A percentile compares a stretch with the other conserved stretches of the same genome.
These are phyloP conservation scores for Thalassophryne amazonica DNA, from an alignment of 2,797 vertebrate genomes.

Conservation along the genomic window DNA sequence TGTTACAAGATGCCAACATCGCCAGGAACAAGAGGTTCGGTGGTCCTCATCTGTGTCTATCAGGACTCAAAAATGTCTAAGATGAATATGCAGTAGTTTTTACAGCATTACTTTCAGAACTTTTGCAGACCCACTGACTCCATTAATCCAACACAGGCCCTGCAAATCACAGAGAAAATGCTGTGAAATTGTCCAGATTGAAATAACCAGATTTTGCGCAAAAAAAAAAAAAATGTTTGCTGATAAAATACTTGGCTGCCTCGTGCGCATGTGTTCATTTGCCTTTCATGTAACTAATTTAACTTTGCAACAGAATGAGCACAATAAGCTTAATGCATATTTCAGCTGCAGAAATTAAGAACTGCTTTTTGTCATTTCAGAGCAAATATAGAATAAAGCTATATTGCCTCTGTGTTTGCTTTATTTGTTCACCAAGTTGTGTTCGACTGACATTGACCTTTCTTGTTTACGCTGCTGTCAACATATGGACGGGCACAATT, in stretches of 20 bases:
- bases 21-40: too few species aligned
- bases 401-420: neutral
- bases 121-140: too few species aligned
- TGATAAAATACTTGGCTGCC: neutral
- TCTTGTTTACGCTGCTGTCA: constrained; percentile 30
- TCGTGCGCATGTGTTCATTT: neutral
- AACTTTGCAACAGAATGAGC: neutral
- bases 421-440: constrained; percentile 22
- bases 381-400: constrained; percentile 14
- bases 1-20: too few species aligned
- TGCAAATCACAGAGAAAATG: too few species aligned
- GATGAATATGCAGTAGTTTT: too few species aligned
- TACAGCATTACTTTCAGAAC: too few species aligned
- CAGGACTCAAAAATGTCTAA: too few species aligned
- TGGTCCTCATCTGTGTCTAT: too few species aligned
- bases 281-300: neutral
- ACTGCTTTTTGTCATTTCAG: neutral
- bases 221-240: neutral
- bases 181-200: neutral
- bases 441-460: constrained; percentile 43
- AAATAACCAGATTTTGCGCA: neutral
- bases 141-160: too few species aligned
- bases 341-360: constrained; percentile 5
- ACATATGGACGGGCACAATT: constrained; percentile 36
- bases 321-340: neutral